Percentiles rank a stretch among this genome's conserved stretches.
Evolutionary conservation across 2,113 vertebrate species (phyloP).

Genomic region (Phoxinus phoxinus): DNA sequence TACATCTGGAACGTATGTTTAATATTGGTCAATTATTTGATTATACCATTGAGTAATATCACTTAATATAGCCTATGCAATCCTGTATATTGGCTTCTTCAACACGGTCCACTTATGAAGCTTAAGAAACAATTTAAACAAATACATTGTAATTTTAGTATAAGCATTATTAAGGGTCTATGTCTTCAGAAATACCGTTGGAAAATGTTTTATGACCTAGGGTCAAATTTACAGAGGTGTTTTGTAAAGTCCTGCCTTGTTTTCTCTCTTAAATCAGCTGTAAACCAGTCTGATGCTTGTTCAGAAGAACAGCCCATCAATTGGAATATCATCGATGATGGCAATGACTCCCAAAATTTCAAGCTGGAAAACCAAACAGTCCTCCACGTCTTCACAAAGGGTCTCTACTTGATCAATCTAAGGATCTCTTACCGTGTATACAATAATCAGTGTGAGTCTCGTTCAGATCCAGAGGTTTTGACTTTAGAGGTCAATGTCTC

Average conservation of each 20-base stretch:
- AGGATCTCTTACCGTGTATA: constrained; percentile 18
- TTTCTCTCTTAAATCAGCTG: neutral
- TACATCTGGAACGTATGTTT: neutral
- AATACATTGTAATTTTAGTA: neutral
- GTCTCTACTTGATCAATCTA: constrained; percentile 33
- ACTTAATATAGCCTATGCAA: neutral
- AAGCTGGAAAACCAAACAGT: neutral
- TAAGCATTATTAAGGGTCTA: neutral
- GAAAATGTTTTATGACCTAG: neutral
- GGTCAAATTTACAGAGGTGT: neutral
- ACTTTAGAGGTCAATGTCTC: neutral
- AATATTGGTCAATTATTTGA: neutral
- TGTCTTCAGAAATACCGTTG: neutral
- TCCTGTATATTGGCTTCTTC: too few relatives aligned
- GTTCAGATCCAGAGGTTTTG: too few relatives aligned
- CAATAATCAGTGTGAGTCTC: neutral
- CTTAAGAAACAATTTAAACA: neutral
- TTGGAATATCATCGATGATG: neutral
- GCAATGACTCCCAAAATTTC: neutral
- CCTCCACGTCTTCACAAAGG: neutral
- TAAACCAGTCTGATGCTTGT: too few relatives aligned
- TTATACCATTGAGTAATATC: too few relatives aligned
- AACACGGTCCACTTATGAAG: too few relatives aligned
- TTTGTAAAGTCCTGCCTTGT: neutral
- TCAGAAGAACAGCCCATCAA: neutral